These are phyloP conservation scores for Amyelois transitella DNA, from an alignment of 1,140 invertebrate species.

Conservation along the genomic window DNA sequence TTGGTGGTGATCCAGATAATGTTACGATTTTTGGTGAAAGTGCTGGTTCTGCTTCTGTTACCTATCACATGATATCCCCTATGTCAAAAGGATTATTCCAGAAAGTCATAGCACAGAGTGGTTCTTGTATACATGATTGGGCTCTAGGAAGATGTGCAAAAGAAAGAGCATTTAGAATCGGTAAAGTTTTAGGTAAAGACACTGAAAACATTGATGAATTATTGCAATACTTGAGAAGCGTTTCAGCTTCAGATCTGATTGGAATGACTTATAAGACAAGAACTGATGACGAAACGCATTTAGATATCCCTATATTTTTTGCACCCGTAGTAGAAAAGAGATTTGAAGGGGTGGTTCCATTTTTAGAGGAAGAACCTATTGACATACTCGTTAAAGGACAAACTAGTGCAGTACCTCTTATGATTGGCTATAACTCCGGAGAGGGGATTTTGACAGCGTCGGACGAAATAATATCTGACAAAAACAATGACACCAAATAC, in stretches of 20 bases:
- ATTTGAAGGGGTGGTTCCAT: conserved; percentile 36
- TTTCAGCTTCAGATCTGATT: conserved; percentile 45
- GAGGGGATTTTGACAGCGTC: conserved; percentile 73
- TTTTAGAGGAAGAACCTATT: conserved; percentile 40
- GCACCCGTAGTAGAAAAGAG: conserved; percentile 53
- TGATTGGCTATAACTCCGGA: conserved; percentile 74
- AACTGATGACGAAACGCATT: not conserved
- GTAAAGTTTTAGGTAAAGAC: conserved; percentile 40
- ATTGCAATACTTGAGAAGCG: conserved; percentile 61
- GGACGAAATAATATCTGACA: conserved; percentile 27
- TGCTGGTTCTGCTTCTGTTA: conserved; percentile 71
- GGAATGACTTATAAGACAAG: conserved; percentile 1
- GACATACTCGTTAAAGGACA: conserved; percentile 43
- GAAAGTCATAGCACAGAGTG: conserved; percentile 39
- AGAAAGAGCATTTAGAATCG: conserved; percentile 38
- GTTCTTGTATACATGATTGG: conserved; percentile 19
- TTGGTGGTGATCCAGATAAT: conserved; percentile 77
- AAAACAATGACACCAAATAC: conserved; percentile 37
- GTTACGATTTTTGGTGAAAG: conserved; percentile 77
- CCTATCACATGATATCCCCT: conserved; percentile 74
- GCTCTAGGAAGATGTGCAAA: conserved; percentile 11
- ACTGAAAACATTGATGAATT: conserved; percentile 49
- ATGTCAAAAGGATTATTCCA: conserved; percentile 74
- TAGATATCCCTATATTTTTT: conserved; percentile 10
- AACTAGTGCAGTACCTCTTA: conserved; percentile 73